phyloP scores from a whole-genome alignment of 2,888 invertebrate species.

The Bimastos eiseni region DNA sequence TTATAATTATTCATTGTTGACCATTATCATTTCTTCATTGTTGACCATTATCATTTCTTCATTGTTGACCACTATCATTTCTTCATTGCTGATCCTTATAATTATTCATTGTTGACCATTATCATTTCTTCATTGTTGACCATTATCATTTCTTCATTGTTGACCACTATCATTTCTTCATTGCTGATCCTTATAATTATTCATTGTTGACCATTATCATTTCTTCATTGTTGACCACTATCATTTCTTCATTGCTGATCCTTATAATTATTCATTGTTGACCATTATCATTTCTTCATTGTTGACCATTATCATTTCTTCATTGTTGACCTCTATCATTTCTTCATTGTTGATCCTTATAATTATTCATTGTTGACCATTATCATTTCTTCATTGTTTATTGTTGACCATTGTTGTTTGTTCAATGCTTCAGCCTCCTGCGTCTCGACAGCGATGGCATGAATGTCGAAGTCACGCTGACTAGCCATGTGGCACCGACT shows the following conservation, averaged over 20 bases:
- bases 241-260: not conserved
- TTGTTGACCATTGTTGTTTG: not conserved
- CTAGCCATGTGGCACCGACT: conserved; percentile 31
- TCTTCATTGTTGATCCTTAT: not conserved
- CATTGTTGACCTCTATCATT: not conserved
- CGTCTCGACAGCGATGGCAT: conserved; percentile 26
- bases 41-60: not conserved
- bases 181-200: no score
- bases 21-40: not conserved
- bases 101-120: not conserved
- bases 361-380: no score
- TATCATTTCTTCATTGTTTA: not conserved
- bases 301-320: not conserved
- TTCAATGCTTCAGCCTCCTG: conserved; percentile 18
- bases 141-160: no score
- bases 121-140: not conserved
- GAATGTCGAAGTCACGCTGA: conserved; percentile 33
- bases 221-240: not conserved
- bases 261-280: no score
- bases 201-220: not conserved
- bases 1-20: not conserved
- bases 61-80: not conserved
- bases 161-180: not conserved
- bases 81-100: no score
- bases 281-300: not conserved